Conservation (phyloP, 2,113 vertebrate genomes). For the Eubucco bourcierii region DNA sequence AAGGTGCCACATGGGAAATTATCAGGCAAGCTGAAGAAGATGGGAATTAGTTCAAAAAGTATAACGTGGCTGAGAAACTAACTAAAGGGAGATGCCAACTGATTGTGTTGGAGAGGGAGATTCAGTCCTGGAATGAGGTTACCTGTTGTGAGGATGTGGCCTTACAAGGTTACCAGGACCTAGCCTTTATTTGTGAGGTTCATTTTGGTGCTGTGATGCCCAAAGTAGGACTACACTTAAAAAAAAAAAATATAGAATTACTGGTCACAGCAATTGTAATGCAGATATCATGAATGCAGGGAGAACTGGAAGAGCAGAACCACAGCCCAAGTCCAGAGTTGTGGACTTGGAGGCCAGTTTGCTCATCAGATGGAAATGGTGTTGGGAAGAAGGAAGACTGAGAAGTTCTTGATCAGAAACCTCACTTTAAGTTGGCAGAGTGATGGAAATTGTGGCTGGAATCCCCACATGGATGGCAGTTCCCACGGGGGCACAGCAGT, state of each 20-base stretch:
- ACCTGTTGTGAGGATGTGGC: slow-evolving; percentile 32
- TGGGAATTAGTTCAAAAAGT: slow-evolving; percentile 68
- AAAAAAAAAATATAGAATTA: neutral
- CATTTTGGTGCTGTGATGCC: neutral
- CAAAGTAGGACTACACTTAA: slow-evolving; percentile 47
- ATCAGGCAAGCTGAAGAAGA: slow-evolving; percentile 53
- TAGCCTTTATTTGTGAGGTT: slow-evolving; percentile 38
- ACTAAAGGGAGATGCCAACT: slow-evolving; percentile 46
- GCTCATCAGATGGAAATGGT: neutral
- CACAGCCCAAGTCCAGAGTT: neutral
- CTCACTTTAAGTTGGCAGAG: fast-evolving
- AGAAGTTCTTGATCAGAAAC: neutral
- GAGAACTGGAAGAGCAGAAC: neutral
- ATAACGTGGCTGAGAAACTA: slow-evolving; percentile 48
- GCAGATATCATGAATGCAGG: neutral
- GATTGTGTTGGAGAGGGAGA: slow-evolving; percentile 20
- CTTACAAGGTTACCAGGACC: slow-evolving; percentile 60
- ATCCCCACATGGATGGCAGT: neutral
- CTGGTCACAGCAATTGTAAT: neutral
- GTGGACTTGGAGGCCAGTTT: neutral
- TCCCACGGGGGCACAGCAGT: neutral
- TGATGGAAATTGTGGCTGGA: neutral
- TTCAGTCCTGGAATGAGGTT: slow-evolving; percentile 61
- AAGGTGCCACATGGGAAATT: slow-evolving; percentile 63
- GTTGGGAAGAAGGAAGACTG: neutral